Conservation (phyloP, 1,140 invertebrate species). For the Ruditapes philippinarum region DNA sequence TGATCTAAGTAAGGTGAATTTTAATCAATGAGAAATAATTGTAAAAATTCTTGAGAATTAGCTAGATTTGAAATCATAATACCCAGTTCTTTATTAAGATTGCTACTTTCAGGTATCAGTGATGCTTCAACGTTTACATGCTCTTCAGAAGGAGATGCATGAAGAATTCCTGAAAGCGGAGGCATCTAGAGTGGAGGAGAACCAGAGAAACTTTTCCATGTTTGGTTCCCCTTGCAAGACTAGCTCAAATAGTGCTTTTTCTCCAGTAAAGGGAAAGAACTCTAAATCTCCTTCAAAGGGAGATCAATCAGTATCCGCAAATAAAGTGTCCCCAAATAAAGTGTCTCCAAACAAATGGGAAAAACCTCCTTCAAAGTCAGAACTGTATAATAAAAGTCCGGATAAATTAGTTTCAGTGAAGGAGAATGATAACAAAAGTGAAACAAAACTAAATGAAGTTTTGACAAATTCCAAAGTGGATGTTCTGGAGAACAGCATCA, state of each 20-base stretch:
- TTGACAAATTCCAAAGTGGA: not conserved
- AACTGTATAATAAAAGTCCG: not conserved
- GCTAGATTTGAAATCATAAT: no score
- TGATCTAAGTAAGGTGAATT: no score
- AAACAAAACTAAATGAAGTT: not conserved
- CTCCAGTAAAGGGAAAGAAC: not conserved
- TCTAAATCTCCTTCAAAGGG: not conserved
- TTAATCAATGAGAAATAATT: no score
- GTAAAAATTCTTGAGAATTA: no score
- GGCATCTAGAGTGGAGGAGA: conserved; percentile 51
- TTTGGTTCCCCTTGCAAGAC: conserved; percentile 41
- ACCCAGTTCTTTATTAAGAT: no score
- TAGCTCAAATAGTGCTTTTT: not conserved
- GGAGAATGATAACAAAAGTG: not conserved
- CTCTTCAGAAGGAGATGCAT: conserved; percentile 88
- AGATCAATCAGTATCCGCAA: not conserved
- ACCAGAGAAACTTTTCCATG: conserved; percentile 67
- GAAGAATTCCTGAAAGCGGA: conserved; percentile 76
- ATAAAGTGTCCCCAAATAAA: not conserved
- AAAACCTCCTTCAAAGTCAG: conserved; percentile 33
- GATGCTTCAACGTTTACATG: conserved; percentile 93
- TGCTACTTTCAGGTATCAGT: conserved; percentile 90
- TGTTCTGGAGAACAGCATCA: not conserved
- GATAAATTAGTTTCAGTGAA: not conserved
- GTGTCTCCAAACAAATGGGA: not conserved